Conservation (phyloP, 2,797 vertebrate species). For the Mareca penelope region DNA sequence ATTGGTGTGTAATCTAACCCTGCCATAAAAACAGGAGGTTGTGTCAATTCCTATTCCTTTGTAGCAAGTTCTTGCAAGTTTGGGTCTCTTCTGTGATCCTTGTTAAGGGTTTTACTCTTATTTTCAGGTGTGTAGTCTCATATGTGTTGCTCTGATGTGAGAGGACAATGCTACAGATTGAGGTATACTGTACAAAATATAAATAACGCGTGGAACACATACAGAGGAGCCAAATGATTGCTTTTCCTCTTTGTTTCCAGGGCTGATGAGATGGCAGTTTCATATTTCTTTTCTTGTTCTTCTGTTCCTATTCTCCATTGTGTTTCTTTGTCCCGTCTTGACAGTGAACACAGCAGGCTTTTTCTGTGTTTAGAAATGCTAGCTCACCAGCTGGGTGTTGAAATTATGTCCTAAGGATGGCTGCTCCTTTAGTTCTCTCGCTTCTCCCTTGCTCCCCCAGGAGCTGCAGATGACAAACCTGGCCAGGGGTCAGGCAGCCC, state of each 20-base stretch:
- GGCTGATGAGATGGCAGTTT: not conserved
- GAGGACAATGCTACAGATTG: not conserved
- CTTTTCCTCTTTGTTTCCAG: not conserved
- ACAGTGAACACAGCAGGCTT: not conserved
- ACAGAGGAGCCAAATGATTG: not conserved
- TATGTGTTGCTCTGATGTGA: not conserved
- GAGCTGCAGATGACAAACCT: not conserved
- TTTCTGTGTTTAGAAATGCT: not conserved
- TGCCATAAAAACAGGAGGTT: not conserved
- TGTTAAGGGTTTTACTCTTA: not conserved
- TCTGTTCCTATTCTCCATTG: not conserved
- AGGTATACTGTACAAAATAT: not conserved
- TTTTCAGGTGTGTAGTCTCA: not conserved
- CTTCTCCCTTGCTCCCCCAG: not conserved
- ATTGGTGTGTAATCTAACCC: not conserved
- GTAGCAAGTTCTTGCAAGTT: not conserved
- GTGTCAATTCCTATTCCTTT: not conserved
- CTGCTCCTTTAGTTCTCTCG: not conserved
- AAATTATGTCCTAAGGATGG: not conserved
- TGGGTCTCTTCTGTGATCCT: not conserved
- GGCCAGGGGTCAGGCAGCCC: not conserved
- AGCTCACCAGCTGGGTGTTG: not conserved
- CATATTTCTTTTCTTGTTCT: not conserved
- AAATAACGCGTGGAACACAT: not conserved
- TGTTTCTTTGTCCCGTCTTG: slow-evolving; percentile 7